Evolutionary conservation across 2,888 invertebrate genomes (phyloP).

Genomic region (Apeira syringaria): DNA sequence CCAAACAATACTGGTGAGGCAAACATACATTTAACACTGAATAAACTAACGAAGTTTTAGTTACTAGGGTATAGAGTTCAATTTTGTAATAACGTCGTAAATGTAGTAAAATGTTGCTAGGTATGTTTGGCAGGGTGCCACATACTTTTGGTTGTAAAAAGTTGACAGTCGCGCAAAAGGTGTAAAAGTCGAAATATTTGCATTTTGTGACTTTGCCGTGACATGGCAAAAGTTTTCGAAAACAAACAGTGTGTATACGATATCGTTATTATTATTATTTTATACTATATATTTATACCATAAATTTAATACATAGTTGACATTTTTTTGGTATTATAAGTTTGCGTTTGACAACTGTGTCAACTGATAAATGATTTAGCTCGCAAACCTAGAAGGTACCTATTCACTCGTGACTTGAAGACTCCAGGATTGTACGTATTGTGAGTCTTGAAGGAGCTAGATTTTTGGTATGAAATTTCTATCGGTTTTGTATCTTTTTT

Average conservation of each 20-base stretch:
- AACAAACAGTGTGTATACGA: conserved; percentile 11
- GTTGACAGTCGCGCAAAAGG: conserved; percentile 65
- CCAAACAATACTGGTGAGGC: conserved; percentile 61
- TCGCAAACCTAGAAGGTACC: too few species aligned
- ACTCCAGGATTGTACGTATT: too few species aligned
- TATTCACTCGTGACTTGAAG: too few species aligned
- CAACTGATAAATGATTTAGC: too few species aligned
- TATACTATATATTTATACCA: too few species aligned
- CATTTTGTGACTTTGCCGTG: conserved; percentile 51
- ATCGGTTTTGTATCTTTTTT: too few species aligned
- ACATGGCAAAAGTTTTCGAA: conserved; percentile 22
- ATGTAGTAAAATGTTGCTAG: conserved; percentile 30
- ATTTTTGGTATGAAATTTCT: too few species aligned
- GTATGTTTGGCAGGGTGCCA: conserved; percentile 67
- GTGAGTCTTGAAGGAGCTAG: too few species aligned
- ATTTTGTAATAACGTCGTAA: conserved; percentile 14
- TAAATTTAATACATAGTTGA: too few species aligned
- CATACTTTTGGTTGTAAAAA: conserved; percentile 56
- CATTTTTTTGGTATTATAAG: too few species aligned
- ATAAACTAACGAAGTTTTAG: conserved; percentile 26
- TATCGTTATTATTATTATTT: too few species aligned
- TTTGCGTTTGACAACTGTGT: too few species aligned
- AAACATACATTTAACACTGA: conserved; percentile 36
- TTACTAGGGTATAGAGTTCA: conserved; percentile 33
- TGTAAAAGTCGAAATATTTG: conserved; percentile 62